A percentile compares a stretch with the other conserved stretches of the same genome.
Evolutionary conservation across 1,140 invertebrate genomes (phyloP).

Genomic region (Papilio machaon): DNA sequence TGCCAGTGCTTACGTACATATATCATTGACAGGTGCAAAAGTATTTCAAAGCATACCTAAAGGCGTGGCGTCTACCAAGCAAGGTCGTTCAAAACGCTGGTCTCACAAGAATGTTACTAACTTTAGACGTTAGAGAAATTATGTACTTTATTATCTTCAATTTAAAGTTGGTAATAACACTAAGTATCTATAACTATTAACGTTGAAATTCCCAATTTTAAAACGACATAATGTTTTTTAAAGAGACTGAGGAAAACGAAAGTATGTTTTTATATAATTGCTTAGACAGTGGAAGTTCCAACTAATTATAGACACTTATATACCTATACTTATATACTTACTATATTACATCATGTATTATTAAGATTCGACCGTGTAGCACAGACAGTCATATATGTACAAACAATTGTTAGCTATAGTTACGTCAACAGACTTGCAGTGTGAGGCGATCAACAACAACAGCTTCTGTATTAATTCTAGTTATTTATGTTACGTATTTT

Average conservation of each 20-base stretch:
- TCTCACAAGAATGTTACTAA: not conserved
- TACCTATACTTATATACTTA: no score
- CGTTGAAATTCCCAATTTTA: no score
- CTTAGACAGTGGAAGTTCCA: no score
- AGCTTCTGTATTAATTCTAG: not conserved
- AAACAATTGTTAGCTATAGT: not conserved
- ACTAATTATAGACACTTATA: not conserved
- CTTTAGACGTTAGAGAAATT: not conserved
- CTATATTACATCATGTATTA: not conserved
- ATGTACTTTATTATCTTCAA: not conserved
- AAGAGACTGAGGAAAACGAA: no score
- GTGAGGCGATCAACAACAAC: not conserved
- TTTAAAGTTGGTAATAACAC: not conserved
- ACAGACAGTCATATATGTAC: not conserved
- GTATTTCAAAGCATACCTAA: not conserved
- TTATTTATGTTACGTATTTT: not conserved
- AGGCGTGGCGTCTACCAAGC: not conserved
- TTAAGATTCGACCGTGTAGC: not conserved
- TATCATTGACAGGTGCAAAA: conserved; percentile 4
- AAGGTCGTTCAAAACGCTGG: not conserved
- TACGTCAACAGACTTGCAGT: not conserved
- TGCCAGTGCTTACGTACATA: not conserved
- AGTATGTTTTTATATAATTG: no score
- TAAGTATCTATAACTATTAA: no score
- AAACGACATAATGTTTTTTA: no score